phyloP scores from a whole-genome alignment of 2,113 vertebrate genomes.

The Oostethus manadensis region DNA sequence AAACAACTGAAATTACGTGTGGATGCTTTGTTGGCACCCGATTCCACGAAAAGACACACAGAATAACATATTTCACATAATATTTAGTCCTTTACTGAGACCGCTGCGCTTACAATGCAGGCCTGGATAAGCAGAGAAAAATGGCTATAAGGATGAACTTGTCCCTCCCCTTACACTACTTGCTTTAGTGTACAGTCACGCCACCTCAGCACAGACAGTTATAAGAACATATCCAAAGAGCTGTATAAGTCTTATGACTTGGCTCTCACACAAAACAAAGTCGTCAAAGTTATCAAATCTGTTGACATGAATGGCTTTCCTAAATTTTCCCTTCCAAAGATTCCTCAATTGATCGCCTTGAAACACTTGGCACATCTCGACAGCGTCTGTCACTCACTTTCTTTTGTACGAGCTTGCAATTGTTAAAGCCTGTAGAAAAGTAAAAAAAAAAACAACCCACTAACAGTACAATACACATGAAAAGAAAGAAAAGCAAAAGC shows the following conservation, averaged over 20 bases:
- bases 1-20: no score
- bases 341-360: not conserved
- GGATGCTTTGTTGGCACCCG: no score
- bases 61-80: no score
- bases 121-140: not conserved
- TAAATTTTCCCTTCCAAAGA: not conserved
- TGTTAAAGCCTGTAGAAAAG: not conserved
- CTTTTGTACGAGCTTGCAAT: not conserved
- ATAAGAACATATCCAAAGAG: not conserved
- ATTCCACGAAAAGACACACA: no score
- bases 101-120: no score
- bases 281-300: constrained; percentile 3
- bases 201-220: no score
- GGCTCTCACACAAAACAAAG: constrained; percentile 4
- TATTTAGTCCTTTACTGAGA: no score
- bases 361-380: constrained; percentile 1
- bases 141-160: not conserved
- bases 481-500: not conserved
- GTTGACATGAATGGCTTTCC: not conserved
- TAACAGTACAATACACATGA: not conserved
- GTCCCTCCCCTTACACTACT: not conserved
- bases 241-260: not conserved
- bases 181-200: not conserved
- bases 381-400: not conserved
- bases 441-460: not conserved